phyloP scores from a whole-genome alignment of 2,888 invertebrate species.

The Hirtodrosophila duncani region DNA sequence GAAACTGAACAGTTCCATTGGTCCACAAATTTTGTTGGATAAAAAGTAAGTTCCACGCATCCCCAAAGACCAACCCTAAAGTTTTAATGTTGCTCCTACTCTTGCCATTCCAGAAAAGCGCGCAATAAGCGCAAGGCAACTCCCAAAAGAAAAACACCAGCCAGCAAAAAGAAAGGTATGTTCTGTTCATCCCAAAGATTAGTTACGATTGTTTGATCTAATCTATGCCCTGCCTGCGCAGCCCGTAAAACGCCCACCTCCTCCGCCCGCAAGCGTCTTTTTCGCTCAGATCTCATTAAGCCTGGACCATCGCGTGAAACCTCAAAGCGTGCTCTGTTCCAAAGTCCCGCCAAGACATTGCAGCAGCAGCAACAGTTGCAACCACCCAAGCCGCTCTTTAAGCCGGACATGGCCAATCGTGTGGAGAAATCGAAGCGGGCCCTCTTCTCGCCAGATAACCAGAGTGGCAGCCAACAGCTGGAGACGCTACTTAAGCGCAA shows the following conservation, averaged over 20 bases:
- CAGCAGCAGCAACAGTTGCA: constrained; percentile 65
- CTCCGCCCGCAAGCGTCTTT: constrained; percentile 73
- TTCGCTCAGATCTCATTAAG: constrained; percentile 65
- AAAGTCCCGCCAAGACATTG: constrained; percentile 83
- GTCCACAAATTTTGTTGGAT: constrained; percentile 74
- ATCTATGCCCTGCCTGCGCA: constrained; percentile 20
- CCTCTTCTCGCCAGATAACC: constrained; percentile 81
- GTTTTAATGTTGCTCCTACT: background rate
- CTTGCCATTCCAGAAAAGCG: constrained; percentile 63
- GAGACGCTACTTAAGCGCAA: constrained; percentile 74
- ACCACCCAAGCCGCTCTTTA: constrained; percentile 70
- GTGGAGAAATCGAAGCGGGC: constrained; percentile 83
- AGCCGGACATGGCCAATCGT: constrained; percentile 78
- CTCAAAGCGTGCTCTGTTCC: constrained; percentile 86
- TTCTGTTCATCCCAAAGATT: background rate
- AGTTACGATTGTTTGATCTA: background rate
- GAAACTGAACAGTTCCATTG: constrained; percentile 64
- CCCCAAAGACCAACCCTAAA: background rate
- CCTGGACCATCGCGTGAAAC: constrained; percentile 80
- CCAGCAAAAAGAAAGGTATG: constrained; percentile 78
- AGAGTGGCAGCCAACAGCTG: constrained; percentile 44
- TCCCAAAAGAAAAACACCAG: constrained; percentile 80
- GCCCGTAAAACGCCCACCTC: constrained; percentile 75
- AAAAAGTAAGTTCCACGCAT: constrained; percentile 65
- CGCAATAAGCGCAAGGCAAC: constrained; percentile 74